Evolutionary conservation across 2,888 invertebrate genomes (phyloP), one percentile per base, ranked within the genome.

Genomic region (Caenorhabditis virilis): DNA sequence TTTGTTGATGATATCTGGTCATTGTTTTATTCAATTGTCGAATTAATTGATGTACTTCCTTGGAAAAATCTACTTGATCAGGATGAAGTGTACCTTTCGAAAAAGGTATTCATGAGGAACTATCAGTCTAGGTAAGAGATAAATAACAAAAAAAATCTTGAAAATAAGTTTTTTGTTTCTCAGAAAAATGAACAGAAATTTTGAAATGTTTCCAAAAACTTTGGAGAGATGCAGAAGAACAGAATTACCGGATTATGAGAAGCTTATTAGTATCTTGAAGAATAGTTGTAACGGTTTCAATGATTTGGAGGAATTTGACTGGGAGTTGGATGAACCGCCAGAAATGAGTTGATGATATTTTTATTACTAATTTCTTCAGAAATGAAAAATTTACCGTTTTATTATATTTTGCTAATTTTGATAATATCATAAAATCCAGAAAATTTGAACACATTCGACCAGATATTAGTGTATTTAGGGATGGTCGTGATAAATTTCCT

Each of bases 21-120:
- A 35, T 56, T 80, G 3, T 76, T 74, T 64, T 80, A 78, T 48
- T 67, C 74, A 15, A 49, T 79, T 30, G 46, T 78, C 33, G 79
- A 80, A 47, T 43, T 80, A 35, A 52, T 56, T n/a, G 78, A 78
- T 42, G 79, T 78, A 20, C 59, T 80, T 33, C 77, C 79, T 6
- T 80, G 80, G 80, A 69, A 71, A 43, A 58, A 62, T 18, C 23
- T 74, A 22, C 67, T 55, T 23, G 72, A 77, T 48, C 57, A 63
- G 43, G 78, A 78, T 47, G 70, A 76, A 35, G 70, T 78, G n/a
- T 56, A 46, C 26, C 39, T 53, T n/a, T 52, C 63, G 43, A 78
- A 77, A 41, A 45, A 43, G 15, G 46, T 38, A 13, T 7, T 58
- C 26, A 27, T 52, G 33, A 23, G 11, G 1, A 51, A 55, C 20